Evolutionary conservation across 2,113 vertebrate genomes (phyloP).

Genomic region (Pseudorhombus dupliciocellatus): DNA sequence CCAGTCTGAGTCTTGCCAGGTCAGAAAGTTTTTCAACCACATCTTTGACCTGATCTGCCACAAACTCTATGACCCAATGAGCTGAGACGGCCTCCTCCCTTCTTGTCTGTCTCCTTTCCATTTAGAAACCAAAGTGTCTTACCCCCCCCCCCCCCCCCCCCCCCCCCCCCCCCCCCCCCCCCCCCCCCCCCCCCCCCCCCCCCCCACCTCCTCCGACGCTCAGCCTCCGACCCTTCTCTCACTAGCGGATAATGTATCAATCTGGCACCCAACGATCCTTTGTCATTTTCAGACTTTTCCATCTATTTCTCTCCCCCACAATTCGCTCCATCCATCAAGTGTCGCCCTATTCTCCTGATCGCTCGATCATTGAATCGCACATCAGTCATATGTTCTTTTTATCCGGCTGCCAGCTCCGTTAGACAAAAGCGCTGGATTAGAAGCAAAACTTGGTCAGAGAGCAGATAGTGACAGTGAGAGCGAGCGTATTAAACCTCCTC

Average conservation of each 20-base stretch:
- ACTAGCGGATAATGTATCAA: slow-evolving; percentile 54
- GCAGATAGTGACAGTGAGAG: slow-evolving; percentile 1
- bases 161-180: background rate
- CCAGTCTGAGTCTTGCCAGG: slow-evolving; percentile 42
- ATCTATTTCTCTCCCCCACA: slow-evolving; percentile 34
- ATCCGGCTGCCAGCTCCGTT: slow-evolving; percentile 36
- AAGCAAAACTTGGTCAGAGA: slow-evolving; percentile 20
- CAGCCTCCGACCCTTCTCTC: background rate
- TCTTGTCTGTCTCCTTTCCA: slow-evolving; percentile 47
- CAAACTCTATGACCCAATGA: slow-evolving; percentile 72
- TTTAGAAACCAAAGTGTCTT: slow-evolving; percentile 29
- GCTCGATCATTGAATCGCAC: slow-evolving; percentile 56
- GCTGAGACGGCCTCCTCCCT: slow-evolving; percentile 59
- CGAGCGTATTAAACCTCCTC: background rate
- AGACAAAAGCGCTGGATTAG: background rate
- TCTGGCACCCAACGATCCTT: slow-evolving; percentile 52
- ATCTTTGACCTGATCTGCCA: slow-evolving; percentile 68
- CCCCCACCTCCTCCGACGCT: background rate
- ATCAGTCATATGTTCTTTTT: slow-evolving; percentile 55
- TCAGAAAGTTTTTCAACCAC: slow-evolving; percentile 60
- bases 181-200: background rate
- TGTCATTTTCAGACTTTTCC: slow-evolving; percentile 61
- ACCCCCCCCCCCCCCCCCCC: background rate
- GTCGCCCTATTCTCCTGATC: slow-evolving; percentile 40
- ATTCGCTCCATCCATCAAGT: slow-evolving; percentile 55